Base-by-base conservation (phyloP, 2,113 vertebrate species). In the Sialia sialis region DNA sequence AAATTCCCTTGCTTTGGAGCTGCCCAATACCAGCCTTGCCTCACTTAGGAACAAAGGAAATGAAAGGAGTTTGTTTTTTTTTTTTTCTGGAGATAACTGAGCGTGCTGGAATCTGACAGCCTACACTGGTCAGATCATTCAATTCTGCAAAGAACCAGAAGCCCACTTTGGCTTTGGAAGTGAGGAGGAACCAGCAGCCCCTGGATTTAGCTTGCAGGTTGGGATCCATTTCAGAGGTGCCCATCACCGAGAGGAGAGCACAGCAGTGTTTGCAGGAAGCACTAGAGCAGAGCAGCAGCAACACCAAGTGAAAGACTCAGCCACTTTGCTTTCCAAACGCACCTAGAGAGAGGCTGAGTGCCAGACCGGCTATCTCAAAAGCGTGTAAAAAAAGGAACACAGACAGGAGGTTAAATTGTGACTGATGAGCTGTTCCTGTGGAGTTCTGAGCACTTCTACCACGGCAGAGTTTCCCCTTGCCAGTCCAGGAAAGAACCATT, bases 401-500 rank as follows among this genome's bases (percentile, higher is more conserved):
- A 70, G 73, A 48, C 84, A 36, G 27, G 14, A 90, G 54, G 60
- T 84, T 73, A 59, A 62, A 52, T 2, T 55, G 58, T 41, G 67
- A 30, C 44, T 41, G 82, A 56, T 10, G 15, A 9, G 68, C 70
- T 79, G 36, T 18, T 84, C 23, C 38, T 69, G 73, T 8, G 7
- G 60, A 10, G 43, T 5, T 32, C 32, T 13, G 46, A 16, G 49
- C 7, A 1, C 32, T 51, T 76, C 94, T 95, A 89, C 94, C 95
- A 95, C 0, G 89, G 95, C 6, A 96, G 82, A 43, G 79, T 85
- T 74, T 95, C 87, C 48, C 95, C 94, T 88, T 92, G 90, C 94
- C 93, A 89, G 75, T 96, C 90, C 83, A 96, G 90, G 78, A 95
- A 97, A 55, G 87, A 94, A 29, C 97, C 87, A 0, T 91, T 96